These are phyloP conservation scores for Carassius carassius DNA, from an alignment of 2,113 vertebrate genomes.

Conservation along the genomic window DNA sequence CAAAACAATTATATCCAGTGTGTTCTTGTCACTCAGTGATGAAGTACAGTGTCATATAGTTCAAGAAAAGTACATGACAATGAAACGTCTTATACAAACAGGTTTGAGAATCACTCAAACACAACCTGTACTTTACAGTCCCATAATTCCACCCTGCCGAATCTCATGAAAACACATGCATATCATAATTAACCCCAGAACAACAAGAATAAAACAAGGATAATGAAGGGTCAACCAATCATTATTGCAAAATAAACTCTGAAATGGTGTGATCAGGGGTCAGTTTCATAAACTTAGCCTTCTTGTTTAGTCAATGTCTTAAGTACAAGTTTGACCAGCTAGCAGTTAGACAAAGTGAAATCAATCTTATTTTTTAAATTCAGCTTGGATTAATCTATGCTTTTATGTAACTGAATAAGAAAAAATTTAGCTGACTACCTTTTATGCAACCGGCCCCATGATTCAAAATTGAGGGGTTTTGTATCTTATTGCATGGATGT, in stretches of 20 bases:
- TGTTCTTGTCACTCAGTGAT: neutral
- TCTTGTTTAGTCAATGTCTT: too few relatives aligned
- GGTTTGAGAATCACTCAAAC: slow-evolving; percentile 44
- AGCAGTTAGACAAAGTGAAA: too few relatives aligned
- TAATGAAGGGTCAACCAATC: neutral
- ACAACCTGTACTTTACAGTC: slow-evolving; percentile 16
- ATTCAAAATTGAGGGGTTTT: neutral
- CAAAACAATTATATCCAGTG: neutral
- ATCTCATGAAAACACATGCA: neutral
- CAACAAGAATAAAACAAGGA: neutral
- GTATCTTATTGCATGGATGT: neutral
- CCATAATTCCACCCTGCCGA: neutral
- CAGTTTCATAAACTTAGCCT: too few relatives aligned
- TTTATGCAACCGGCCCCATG: too few relatives aligned
- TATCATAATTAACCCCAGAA: neutral
- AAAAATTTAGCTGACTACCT: too few relatives aligned
- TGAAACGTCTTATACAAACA: slow-evolving; percentile 46
- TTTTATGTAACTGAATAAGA: too few relatives aligned
- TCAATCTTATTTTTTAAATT: too few relatives aligned
- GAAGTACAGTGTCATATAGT: neutral
- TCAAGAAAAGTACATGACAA: neutral
- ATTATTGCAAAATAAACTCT: neutral
- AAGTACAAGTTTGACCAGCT: too few relatives aligned
- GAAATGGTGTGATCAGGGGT: neutral
- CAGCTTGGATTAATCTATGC: too few relatives aligned